Evolutionary conservation across 30 jellyfish, hydroid and myxozoan species (phyloP).

Genomic region (Catostylus mosaicus): DNA sequence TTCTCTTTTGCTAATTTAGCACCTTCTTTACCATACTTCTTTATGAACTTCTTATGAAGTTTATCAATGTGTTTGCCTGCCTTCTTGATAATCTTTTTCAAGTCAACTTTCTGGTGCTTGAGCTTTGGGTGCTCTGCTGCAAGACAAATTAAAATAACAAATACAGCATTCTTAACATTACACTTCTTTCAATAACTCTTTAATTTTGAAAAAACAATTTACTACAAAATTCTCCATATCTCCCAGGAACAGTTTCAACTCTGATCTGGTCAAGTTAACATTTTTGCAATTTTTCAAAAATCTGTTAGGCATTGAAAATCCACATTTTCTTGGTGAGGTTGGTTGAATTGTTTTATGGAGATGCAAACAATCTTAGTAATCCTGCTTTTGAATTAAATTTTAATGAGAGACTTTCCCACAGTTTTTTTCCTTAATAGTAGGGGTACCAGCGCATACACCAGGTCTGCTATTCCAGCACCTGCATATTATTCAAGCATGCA

Average conservation of each 20-base stretch:
- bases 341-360: no score
- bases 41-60: slow-evolving; percentile 30
- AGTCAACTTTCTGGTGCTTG: slow-evolving; percentile 29
- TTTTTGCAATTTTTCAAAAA: no score
- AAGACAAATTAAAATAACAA: neutral
- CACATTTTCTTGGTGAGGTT: neutral
- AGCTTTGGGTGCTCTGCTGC: slow-evolving; percentile 53
- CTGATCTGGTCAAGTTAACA: no score
- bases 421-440: neutral
- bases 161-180: no score
- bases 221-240: no score
- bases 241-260: no score
- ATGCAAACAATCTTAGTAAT: no score
- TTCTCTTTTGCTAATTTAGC: slow-evolving; percentile 17
- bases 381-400: neutral
- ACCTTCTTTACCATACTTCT: slow-evolving; percentile 18
- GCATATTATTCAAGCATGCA: slow-evolving; percentile 2
- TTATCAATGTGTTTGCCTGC: slow-evolving; percentile 38
- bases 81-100: slow-evolving; percentile 36
- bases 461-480: slow-evolving; percentile 30
- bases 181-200: no score
- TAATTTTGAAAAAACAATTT: no score
- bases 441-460: neutral
- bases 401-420: neutral
- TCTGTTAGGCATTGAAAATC: neutral